These are phyloP conservation scores for Ischnura elegans DNA, from an alignment of 2,888 invertebrate genomes.

Conservation along the genomic window DNA sequence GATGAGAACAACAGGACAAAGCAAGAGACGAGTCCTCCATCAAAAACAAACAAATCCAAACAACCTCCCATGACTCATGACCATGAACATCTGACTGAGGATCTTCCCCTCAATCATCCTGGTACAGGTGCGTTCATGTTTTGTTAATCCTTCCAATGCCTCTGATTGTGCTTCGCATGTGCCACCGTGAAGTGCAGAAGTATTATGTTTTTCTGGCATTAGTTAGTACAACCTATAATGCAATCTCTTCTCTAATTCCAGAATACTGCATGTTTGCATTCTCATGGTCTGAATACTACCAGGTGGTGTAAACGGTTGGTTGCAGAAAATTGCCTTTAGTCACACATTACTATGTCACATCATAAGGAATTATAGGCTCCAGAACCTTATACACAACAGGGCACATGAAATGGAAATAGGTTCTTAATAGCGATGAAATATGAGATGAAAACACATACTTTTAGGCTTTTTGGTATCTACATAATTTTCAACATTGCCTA, in stretches of 20 bases:
- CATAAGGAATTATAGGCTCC: neutral
- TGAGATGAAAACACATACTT: neutral
- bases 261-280: conserved; percentile 24
- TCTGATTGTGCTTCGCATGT: conserved; percentile 50
- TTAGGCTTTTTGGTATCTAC: neutral
- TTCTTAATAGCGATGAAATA: neutral
- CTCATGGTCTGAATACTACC: conserved; percentile 18
- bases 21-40: conserved; percentile 20
- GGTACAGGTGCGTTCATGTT: conserved; percentile 64
- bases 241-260: conserved; percentile 4
- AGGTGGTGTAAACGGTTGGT: neutral
- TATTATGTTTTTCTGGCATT: neutral
- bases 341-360: neutral
- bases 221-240: neutral
- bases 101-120: conserved; percentile 61
- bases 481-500: neutral
- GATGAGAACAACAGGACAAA: conserved; percentile 43
- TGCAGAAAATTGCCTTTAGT: neutral
- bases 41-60: neutral
- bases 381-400: neutral
- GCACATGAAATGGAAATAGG: too few species aligned
- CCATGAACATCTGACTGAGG: conserved; percentile 61
- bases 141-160: conserved; percentile 49
- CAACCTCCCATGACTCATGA: conserved; percentile 62
- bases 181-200: conserved; percentile 14